These are phyloP conservation scores for Rhynchonycteris naso DNA, from an alignment of 2,797 vertebrate genomes.

Conservation along the genomic window DNA sequence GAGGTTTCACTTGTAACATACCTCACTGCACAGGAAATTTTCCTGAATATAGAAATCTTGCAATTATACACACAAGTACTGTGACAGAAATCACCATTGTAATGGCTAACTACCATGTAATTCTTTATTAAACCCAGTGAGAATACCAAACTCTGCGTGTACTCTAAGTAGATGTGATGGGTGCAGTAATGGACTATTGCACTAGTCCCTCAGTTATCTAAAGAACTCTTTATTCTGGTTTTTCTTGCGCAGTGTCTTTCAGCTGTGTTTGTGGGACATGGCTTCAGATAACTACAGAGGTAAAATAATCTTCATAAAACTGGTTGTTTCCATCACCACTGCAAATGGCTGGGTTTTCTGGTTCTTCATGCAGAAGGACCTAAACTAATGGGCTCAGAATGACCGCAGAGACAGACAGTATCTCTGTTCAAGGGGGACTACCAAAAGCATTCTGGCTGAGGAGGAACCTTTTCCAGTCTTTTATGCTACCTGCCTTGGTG, in stretches of 20 bases:
- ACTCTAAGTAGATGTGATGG: neutral
- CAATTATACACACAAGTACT: neutral
- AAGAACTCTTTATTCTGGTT: neutral
- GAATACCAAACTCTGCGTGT: neutral
- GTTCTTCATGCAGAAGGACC: neutral
- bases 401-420: neutral
- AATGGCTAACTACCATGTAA: neutral
- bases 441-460: neutral
- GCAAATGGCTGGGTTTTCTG: neutral
- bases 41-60: neutral
- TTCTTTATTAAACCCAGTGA: slow-evolving; percentile 5
- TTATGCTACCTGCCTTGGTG: neutral
- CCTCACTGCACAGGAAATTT: neutral
- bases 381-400: neutral
- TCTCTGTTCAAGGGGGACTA: neutral
- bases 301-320: neutral
- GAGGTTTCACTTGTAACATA: neutral
- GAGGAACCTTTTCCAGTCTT: neutral
- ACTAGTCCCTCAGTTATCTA: neutral
- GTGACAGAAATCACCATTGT: slow-evolving; percentile 40
- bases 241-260: neutral
- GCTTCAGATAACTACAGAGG: neutral
- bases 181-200: neutral
- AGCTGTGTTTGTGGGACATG: neutral
- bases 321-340: neutral